Evolutionary conservation across 2,113 vertebrate genomes (phyloP).

Genomic region (Micromys minutus): DNA sequence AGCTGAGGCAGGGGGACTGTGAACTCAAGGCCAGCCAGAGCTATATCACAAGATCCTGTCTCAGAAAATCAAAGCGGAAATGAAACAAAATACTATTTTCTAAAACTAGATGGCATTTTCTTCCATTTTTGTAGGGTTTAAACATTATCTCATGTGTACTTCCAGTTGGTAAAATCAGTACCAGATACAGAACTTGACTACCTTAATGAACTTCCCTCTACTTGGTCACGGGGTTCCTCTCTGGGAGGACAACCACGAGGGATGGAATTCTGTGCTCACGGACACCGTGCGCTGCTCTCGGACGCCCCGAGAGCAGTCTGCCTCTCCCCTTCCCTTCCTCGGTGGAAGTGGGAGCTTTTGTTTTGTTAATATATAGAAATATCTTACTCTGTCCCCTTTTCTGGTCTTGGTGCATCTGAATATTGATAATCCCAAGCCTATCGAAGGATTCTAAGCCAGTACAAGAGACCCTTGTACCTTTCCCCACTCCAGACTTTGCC

Average conservation of each 20-base stretch:
- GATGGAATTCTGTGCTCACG: not conserved
- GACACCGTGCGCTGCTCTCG: not conserved
- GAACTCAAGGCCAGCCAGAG: not conserved
- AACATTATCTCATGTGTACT: not conserved
- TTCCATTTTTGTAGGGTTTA: not conserved
- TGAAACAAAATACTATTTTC: not conserved
- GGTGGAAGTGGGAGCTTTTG: not conserved
- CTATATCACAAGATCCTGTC: not conserved
- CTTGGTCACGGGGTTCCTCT: not conserved
- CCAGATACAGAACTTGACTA: not conserved
- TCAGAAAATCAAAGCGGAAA: not conserved
- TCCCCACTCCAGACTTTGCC: not conserved
- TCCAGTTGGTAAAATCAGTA: not conserved
- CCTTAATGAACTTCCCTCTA: not conserved
- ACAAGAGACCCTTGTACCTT: not conserved
- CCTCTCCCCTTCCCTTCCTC: not conserved
- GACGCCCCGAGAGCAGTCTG: not conserved
- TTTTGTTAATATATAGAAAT: not conserved
- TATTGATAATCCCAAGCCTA: constrained; percentile 27
- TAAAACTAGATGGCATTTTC: not conserved
- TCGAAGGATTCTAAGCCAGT: not conserved
- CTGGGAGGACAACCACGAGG: not conserved
- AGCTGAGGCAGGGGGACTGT: not conserved
- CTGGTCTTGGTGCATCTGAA: not conserved
- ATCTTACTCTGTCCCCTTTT: not conserved